These are phyloP conservation scores for Diplosoma virens DNA, from an alignment of 23 tunicate species.

Conservation along the genomic window DNA sequence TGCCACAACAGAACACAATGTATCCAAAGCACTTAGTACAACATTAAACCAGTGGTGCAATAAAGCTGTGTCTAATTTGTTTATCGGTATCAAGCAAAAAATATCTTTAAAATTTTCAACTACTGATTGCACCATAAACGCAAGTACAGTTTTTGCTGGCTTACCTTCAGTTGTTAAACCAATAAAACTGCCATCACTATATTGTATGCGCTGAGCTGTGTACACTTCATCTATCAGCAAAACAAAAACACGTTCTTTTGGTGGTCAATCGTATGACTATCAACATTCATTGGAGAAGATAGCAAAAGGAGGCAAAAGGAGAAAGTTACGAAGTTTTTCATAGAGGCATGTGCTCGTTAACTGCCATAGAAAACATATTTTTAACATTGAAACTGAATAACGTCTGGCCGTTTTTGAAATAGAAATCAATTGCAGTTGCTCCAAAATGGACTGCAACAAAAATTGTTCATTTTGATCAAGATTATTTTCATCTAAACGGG, in stretches of 20 bases:
- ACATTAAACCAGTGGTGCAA: constrained; percentile 13
- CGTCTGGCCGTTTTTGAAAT: not conserved
- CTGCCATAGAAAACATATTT: constrained; percentile 4
- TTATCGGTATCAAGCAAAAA: constrained; percentile 3
- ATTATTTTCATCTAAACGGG: too few species aligned
- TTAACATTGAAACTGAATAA: not conserved
- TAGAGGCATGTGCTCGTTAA: not conserved
- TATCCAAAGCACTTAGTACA: not conserved
- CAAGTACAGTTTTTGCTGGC: constrained; percentile 12
- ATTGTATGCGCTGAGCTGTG: constrained; percentile 21
- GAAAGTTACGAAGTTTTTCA: not conserved
- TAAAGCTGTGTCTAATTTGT: not conserved
- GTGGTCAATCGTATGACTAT: not conserved
- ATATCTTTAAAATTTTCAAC: not conserved
- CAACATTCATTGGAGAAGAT: not conserved
- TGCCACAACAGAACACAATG: not conserved
- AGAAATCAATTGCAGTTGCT: not conserved
- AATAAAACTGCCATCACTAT: constrained; percentile 5
- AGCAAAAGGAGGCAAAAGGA: not conserved
- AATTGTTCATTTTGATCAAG: too few species aligned
- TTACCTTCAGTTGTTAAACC: constrained; percentile 11
- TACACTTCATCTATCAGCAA: constrained; percentile 25
- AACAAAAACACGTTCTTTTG: not conserved
- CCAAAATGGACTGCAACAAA: constrained; percentile 8
- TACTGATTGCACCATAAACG: constrained; percentile 4